Base-by-base conservation (phyloP, 2,797 vertebrate genomes). In the Argyrosomus regius region DNA sequence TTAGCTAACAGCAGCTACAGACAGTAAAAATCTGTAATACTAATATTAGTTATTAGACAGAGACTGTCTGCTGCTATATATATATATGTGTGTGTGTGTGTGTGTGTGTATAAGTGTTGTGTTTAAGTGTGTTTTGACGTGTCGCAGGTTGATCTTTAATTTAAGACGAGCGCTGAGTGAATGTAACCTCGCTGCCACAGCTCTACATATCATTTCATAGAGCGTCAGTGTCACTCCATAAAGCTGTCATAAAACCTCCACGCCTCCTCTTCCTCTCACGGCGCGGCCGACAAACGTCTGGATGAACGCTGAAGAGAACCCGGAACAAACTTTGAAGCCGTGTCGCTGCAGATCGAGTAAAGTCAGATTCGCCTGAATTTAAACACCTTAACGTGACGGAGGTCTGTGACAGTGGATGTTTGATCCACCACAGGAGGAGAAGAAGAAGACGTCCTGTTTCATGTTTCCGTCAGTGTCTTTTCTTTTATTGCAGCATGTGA, bases 211-310 rank as follows among this genome's bases (percentile, higher is more conserved):
- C 75, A 77, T 74, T 76, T 81, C 83, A 88, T 62, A 75, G 65
- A 80, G n/a, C 59, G 7, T 50, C 57, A 31, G 28, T 26, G 66
- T 45, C 22, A 67, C 72, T 82, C 80, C 78, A 88, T 87, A 87
- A 91, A 89, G 59, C 80, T 79, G 76, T 78, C 80, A 82, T 69
- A 72, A 60, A 81, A 61, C 8, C 74, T 50, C 52, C 69, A 81
- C 75, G 52, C 81, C 78, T 35, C 35, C 35, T 35, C 35, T 59
- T 24, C 61, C 69, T 22, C 65, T 9, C 48, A 6, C 63, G 0
- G 43, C 1, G 31, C 3, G 41, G 6, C 6, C 6, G 31, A 5
- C 31, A 6, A 31, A 31, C 31, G 31, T 31, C 31, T 31, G 31
- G 31, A 8, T 8, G 35, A 35, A 1, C 7, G 31, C 0, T 31